phyloP scores from a whole-genome alignment of 1,140 invertebrate species.

The Ceratosolen fusciceps region DNA sequence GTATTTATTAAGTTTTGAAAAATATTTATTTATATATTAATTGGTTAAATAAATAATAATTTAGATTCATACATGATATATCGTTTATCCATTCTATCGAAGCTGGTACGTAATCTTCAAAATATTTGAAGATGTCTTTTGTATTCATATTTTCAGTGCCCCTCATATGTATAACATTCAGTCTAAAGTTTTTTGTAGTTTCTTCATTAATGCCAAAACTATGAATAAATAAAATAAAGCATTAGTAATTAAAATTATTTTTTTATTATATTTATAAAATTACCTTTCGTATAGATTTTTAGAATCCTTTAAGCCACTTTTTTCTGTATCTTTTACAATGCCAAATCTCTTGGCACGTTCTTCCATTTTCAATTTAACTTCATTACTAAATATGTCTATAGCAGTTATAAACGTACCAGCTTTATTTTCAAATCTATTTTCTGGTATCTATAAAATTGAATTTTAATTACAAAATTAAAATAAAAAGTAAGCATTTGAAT shows the following conservation, averaged over 20 bases:
- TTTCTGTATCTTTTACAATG: slow-evolving; percentile 72
- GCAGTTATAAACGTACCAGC: slow-evolving; percentile 72
- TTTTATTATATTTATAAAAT: slow-evolving; percentile 29
- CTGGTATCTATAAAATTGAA: slow-evolving; percentile 36
- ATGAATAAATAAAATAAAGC: slow-evolving; percentile 8
- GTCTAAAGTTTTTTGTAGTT: slow-evolving; percentile 73
- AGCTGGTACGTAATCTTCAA: slow-evolving; percentile 80
- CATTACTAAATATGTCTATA: slow-evolving; percentile 76
- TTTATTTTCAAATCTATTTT: slow-evolving; percentile 65
- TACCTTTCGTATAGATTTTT: slow-evolving; percentile 76
- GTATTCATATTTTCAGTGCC: slow-evolving; percentile 83
- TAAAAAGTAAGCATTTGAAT: not conserved
- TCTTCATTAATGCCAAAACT: slow-evolving; percentile 78
- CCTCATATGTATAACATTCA: slow-evolving; percentile 82
- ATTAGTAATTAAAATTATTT: slow-evolving; percentile 22
- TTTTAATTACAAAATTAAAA: slow-evolving; percentile 10
- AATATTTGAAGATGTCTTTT: slow-evolving; percentile 85
- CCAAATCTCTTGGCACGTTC: slow-evolving; percentile 81
- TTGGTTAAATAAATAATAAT: slow-evolving; percentile 3
- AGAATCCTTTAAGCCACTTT: slow-evolving; percentile 74
- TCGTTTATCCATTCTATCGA: slow-evolving; percentile 88
- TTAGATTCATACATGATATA: slow-evolving; percentile 76
- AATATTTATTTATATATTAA: not conserved
- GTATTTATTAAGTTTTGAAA: slow-evolving; percentile 28
- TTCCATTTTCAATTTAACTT: slow-evolving; percentile 76